phyloP scores from a whole-genome alignment of 2,888 invertebrate genomes.

The Himalopsyche anomala region DNA sequence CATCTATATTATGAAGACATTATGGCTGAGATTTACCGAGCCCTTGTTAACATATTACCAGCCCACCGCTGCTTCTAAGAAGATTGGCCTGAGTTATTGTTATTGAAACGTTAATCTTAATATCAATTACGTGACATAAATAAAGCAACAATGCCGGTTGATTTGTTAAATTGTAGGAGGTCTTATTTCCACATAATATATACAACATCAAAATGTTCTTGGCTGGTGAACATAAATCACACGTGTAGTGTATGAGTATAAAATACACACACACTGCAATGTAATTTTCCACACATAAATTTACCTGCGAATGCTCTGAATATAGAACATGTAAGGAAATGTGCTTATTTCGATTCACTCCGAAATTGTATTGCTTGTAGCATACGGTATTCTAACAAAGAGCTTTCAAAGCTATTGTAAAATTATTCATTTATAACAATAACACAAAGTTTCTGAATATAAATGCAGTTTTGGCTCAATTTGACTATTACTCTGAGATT shows the following conservation, averaged over 20 bases:
- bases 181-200: not conserved
- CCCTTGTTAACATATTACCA: no score
- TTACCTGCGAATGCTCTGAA: constrained; percentile 33
- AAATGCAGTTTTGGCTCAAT: no score
- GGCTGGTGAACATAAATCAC: constrained; percentile 4
- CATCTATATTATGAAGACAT: no score
- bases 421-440: no score
- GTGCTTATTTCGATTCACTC: constrained; percentile 5
- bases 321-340: constrained; percentile 7
- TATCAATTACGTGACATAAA: not conserved
- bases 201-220: constrained; percentile 1
- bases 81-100: no score
- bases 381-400: not conserved
- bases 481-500: no score
- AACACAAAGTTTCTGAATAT: no score
- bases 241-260: constrained; percentile 18
- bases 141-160: not conserved
- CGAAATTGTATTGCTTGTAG: not conserved
- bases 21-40: no score
- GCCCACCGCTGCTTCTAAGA: no score
- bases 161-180: constrained; percentile 11
- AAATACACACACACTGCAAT: constrained; percentile 16
- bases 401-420: not conserved
- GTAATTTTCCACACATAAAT: constrained; percentile 36
- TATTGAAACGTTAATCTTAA: no score